Percentiles rank a stretch among this genome's conserved stretches.
Evolutionary conservation across 1,140 invertebrate genomes (phyloP).

Genomic region (Drosophila arizonae): DNA sequence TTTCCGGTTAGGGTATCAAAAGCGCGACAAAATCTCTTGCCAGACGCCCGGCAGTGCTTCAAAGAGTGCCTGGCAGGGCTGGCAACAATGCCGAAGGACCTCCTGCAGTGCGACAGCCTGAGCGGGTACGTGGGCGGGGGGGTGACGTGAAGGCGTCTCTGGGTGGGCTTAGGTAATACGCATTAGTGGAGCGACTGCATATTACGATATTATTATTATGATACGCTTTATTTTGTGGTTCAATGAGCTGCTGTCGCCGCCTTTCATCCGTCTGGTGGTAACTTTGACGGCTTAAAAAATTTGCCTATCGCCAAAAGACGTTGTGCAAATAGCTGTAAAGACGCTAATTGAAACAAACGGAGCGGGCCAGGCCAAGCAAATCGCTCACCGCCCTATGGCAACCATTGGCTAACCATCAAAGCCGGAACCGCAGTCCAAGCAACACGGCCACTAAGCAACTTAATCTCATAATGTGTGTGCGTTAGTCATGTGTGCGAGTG

Average conservation of each 20-base stretch:
- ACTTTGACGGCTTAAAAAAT: constrained; percentile 73
- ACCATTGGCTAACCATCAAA: constrained; percentile 4
- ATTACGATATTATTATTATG: constrained; percentile 81
- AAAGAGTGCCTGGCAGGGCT: constrained; percentile 41
- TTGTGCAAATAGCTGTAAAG: constrained; percentile 73
- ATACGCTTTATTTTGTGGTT: constrained; percentile 82
- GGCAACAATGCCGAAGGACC: constrained; percentile 51
- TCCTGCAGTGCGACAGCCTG: constrained; percentile 42
- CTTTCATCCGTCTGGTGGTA: constrained; percentile 52
- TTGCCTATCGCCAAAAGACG: constrained; percentile 59
- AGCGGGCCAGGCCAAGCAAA: constrained; percentile 29
- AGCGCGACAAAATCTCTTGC: constrained; percentile 38
- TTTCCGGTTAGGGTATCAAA: constrained; percentile 18
- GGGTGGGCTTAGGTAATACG: constrained; percentile 78
- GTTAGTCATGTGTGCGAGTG: constrained; percentile 65
- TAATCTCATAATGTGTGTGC: constrained; percentile 75
- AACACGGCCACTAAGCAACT: constrained; percentile 25
- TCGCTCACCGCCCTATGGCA: constrained; percentile 39
- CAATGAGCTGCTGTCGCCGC: constrained; percentile 64
- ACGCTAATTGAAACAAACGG: constrained; percentile 73
- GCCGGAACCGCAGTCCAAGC: not conserved
- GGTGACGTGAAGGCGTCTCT: constrained; percentile 10
- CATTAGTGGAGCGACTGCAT: constrained; percentile 79
- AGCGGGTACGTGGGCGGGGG: not conserved
- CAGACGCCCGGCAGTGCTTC: constrained; percentile 57